Percentiles rank a stretch among this genome's conserved stretches.
These are phyloP conservation scores for Meiosimyza decipiens DNA, from an alignment of 2,888 invertebrate species.

Conservation along the genomic window DNA sequence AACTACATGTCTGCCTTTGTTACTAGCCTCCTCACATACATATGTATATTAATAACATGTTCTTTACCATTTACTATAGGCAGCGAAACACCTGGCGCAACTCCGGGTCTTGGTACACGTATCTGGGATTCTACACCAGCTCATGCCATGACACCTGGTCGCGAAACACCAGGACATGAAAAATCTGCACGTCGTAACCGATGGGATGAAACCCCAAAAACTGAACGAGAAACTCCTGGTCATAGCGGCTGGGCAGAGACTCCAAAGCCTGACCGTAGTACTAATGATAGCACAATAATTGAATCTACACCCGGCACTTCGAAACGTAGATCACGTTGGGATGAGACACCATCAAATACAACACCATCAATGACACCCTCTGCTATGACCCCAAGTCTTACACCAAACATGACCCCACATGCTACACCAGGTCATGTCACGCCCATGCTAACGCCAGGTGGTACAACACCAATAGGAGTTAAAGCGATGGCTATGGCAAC, in stretches of 20 bases:
- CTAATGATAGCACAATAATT: constrained; percentile 77
- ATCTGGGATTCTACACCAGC: constrained; percentile 98
- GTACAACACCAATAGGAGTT: constrained; percentile 87
- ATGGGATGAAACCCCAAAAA: constrained; percentile 99
- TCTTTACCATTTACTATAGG: constrained; percentile 43
- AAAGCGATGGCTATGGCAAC: constrained; percentile 99
- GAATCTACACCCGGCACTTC: constrained; percentile 95
- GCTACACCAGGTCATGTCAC: constrained; percentile 78
- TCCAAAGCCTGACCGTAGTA: constrained; percentile 91
- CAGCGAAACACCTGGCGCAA: constrained; percentile 91
- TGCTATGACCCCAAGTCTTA: constrained; percentile 74
- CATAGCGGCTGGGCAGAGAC: constrained; percentile 99
- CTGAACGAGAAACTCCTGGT: constrained; percentile 96
- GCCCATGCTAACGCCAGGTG: constrained; percentile 82
- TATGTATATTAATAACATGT: background rate
- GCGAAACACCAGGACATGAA: constrained; percentile 84
- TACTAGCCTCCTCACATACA: background rate
- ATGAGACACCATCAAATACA: constrained; percentile 88
- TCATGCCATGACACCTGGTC: constrained; percentile 89
- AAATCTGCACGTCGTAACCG: constrained; percentile 89
- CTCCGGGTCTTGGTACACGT: constrained; percentile 87
- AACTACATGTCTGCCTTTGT: no score
- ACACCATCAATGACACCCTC: constrained; percentile 81
- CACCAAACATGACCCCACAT: constrained; percentile 80
- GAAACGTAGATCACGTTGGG: constrained; percentile 97